Evolutionary conservation across 2,113 vertebrate species (phyloP).

Genomic region (Dolichotis patagonum): DNA sequence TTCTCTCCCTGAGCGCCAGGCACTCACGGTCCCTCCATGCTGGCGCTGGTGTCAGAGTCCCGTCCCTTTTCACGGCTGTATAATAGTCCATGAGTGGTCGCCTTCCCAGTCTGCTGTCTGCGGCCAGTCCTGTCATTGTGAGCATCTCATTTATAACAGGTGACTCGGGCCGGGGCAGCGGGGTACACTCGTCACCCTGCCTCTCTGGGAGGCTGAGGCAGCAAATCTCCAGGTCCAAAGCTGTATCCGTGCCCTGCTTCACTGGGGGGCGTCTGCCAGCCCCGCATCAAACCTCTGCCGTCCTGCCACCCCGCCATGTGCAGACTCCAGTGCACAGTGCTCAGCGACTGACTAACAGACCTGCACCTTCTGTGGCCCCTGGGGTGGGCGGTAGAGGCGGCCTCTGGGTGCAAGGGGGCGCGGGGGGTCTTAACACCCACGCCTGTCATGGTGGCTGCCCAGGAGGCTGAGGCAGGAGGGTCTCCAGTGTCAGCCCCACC

Average conservation of each 20-base stretch:
- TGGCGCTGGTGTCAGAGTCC: background rate
- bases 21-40: background rate
- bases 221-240: background rate
- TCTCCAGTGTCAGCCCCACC: background rate
- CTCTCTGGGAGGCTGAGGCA: too few relatives aligned
- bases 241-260: background rate
- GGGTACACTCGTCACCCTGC: accelerated
- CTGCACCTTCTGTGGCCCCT: background rate
- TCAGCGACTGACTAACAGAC: background rate
- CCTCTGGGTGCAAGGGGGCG: too few relatives aligned
- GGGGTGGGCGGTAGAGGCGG: background rate
- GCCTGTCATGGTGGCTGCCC: background rate
- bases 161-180: too few relatives aligned
- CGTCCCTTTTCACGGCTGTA: too few relatives aligned
- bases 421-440: background rate
- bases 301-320: background rate
- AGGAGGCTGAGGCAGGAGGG: background rate
- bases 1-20: background rate
- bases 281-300: background rate
- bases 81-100: background rate
- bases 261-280: background rate
- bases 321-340: background rate
- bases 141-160: background rate
- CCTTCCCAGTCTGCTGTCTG: accelerated
- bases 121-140: accelerated